These are phyloP conservation scores for Rhagoletis zephyria DNA, from an alignment of 1,140 invertebrate species.

Conservation along the genomic window DNA sequence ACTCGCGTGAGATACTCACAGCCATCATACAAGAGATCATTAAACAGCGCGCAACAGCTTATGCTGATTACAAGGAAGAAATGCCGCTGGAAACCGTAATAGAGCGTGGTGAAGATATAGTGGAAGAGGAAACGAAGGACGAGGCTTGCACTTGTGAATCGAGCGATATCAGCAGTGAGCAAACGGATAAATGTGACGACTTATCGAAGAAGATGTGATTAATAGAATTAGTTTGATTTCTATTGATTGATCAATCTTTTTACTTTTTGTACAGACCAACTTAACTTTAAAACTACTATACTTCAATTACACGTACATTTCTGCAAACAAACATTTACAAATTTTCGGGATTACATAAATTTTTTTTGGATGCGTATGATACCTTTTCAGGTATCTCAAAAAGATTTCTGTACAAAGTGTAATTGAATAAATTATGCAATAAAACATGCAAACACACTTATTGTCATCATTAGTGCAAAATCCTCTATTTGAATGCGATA, in stretches of 20 bases:
- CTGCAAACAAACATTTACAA: no score
- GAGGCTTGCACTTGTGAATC: slow-evolving; percentile 28
- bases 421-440: no score
- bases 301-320: no score
- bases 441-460: no score
- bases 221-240: not conserved
- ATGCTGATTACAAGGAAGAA: slow-evolving; percentile 66
- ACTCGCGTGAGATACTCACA: slow-evolving; percentile 84
- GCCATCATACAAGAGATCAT: slow-evolving; percentile 85
- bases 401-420: no score
- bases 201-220: not conserved
- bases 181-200: slow-evolving; percentile 17
- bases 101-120: not conserved
- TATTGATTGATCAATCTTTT: not conserved
- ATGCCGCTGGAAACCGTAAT: slow-evolving; percentile 39
- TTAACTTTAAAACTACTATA: no score
- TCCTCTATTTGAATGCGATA: no score
- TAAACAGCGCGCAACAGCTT: slow-evolving; percentile 78
- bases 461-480: no score
- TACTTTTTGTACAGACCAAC: no score
- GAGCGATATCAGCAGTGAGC: slow-evolving; percentile 17
- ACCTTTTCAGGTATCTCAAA: no score
- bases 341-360: no score
- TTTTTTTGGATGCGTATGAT: no score
- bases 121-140: slow-evolving; percentile 16